Evolutionary conservation across 1,140 invertebrate genomes (phyloP).

Genomic region (Magallana ariakensis): DNA sequence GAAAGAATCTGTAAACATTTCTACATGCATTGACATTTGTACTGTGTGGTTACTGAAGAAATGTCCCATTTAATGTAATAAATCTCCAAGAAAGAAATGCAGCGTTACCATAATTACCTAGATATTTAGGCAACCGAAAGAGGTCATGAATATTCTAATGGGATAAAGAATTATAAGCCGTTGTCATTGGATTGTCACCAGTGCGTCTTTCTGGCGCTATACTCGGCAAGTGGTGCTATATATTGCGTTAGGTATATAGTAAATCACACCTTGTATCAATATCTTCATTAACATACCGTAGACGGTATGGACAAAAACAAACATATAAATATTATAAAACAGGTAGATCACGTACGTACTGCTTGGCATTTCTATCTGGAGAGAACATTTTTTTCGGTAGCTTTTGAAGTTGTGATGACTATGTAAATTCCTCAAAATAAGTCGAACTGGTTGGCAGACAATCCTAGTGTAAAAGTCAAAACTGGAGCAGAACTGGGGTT

Average conservation of each 20-base stretch:
- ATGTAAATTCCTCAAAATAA: conserved; percentile 1
- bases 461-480: not conserved
- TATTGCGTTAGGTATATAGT: not conserved
- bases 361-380: conserved; percentile 5
- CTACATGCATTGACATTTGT: conserved; percentile 21
- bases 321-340: not conserved
- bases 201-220: not conserved
- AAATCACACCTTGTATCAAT: not conserved
- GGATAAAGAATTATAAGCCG: conserved; percentile 1
- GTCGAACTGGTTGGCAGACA: not conserved
- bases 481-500: not conserved
- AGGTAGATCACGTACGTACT: not conserved
- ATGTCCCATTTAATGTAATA: not conserved
- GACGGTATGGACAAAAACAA: not conserved
- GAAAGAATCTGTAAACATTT: not conserved
- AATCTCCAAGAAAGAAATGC: conserved; percentile 17
- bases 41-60: not conserved
- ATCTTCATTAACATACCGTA: not conserved
- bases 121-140: not conserved
- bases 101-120: conserved; percentile 1
- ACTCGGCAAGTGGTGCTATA: not conserved
- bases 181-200: not conserved
- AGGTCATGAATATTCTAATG: conserved; percentile 18
- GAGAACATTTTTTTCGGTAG: not conserved
- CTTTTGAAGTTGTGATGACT: not conserved